A percentile compares a stretch with the other conserved stretches of the same genome.
phyloP scores from a whole-genome alignment of 2,113 vertebrate genomes.

The Solea solea region DNA sequence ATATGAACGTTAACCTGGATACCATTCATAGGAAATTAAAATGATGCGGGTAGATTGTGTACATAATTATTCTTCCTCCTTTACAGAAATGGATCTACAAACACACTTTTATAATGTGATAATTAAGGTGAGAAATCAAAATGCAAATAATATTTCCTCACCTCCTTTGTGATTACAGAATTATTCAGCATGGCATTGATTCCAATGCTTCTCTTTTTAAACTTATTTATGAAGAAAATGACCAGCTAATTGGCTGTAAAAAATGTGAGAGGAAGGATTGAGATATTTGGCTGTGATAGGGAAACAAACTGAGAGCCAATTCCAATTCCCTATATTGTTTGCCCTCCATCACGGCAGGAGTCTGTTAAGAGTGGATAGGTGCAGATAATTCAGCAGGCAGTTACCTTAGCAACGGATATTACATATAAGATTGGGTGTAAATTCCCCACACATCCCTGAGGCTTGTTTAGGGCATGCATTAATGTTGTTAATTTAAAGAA shows the following conservation, averaged over 20 bases:
- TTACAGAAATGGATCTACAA: slow-evolving; percentile 35
- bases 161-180: slow-evolving; percentile 34
- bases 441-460: slow-evolving; percentile 13
- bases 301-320: slow-evolving; percentile 47
- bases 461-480: not conserved
- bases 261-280: slow-evolving; percentile 24
- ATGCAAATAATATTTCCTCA: slow-evolving; percentile 63
- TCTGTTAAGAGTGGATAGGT: slow-evolving; percentile 43
- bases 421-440: slow-evolving; percentile 9
- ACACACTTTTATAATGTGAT: slow-evolving; percentile 56
- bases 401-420: slow-evolving; percentile 40
- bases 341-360: slow-evolving; percentile 31
- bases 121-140: slow-evolving; percentile 70
- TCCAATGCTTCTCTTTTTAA: slow-evolving; percentile 23
- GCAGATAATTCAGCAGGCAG: slow-evolving; percentile 37
- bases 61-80: slow-evolving; percentile 33
- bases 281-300: slow-evolving; percentile 43
- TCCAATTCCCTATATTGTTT: slow-evolving; percentile 42
- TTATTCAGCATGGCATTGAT: slow-evolving; percentile 29
- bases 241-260: slow-evolving; percentile 26
- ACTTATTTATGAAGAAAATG: slow-evolving; percentile 15
- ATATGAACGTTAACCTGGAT: slow-evolving; percentile 50
- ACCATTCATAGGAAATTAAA: slow-evolving; percentile 31
- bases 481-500: slow-evolving; percentile 11
- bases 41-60: slow-evolving; percentile 29